Evolutionary conservation across 2,797 vertebrate species (phyloP), one percentile per base, ranked within the genome.

Genomic region (Enteromius argenteus): DNA sequence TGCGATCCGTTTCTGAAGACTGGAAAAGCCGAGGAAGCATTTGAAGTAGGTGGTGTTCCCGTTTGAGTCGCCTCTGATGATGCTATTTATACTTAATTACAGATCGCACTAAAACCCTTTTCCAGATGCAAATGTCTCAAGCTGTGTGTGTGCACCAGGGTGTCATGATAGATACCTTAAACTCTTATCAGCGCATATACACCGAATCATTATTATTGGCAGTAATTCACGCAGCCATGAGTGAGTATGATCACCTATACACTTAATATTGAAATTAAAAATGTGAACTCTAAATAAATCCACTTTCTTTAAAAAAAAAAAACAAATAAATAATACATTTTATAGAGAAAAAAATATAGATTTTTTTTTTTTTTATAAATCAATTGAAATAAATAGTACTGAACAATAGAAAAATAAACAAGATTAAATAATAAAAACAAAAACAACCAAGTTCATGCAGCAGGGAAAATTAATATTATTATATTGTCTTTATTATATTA

Each of bases 61-160:
- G 10, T 71, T 80, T 76, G 78, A 77, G 79, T 58, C 21, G 81
- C 79, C 60, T 76, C 79, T 49, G 76, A 76, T 89, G 68, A 74
- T 53, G 76, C 86, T 89, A 87, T 89, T 89, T 88, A 80, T 87
- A 85, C 79, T 84, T 87, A 89, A 89, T 87, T 90, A 89, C 84
- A 89, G 78, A 88, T 86, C 58, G 60, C 56, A 19, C 35, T 85
- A 86, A 86, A 89, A 86, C 75, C 87, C 72, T 87, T 86, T 87
- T 86, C 86, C 80, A 85, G 80, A 86, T 86, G 87, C 87, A 89
- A 88, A 90, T 84, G 82, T 78, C 71, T 66, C 49, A 72, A 27
- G 75, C 51, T 14, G 44, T 39, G 74, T 78, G 62, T 69, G 85
- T 68, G 85, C 67, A 68, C 32, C 23, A 56, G 76, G 68, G 80